Percentiles rank a stretch among this genome's conserved stretches.
Conservation (phyloP, 2,888 invertebrate genomes). For the Nomada ferruginata region DNA sequence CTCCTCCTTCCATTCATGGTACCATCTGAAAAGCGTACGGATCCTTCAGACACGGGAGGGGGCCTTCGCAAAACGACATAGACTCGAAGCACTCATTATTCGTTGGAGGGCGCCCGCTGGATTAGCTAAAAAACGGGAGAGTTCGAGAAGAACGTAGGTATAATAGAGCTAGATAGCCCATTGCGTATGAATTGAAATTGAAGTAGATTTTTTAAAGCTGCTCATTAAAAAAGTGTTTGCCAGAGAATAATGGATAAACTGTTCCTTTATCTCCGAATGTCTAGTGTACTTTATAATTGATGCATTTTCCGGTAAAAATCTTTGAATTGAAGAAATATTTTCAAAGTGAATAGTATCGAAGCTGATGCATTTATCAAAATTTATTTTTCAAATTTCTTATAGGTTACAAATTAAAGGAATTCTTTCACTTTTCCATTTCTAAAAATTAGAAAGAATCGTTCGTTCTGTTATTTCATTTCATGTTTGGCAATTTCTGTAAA, state of each 20-base stretch:
- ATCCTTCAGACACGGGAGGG: conserved; percentile 38
- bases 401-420: too few relatives aligned
- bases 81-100: conserved; percentile 54
- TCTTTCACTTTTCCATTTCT: too few relatives aligned
- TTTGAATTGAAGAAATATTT: too few relatives aligned
- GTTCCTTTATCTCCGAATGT: too few relatives aligned
- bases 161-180: conserved; percentile 3
- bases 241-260: background rate
- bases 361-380: too few relatives aligned
- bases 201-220: background rate
- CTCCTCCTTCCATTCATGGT: conserved; percentile 56
- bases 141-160: background rate
- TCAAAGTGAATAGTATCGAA: too few relatives aligned
- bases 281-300: too few relatives aligned
- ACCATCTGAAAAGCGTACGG: conserved; percentile 47
- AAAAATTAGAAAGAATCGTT: too few relatives aligned
- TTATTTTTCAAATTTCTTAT: too few relatives aligned
- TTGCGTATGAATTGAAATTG: conserved; percentile 18
- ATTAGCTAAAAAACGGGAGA: conserved; percentile 11
- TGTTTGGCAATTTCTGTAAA: background rate
- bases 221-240: background rate
- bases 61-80: conserved; percentile 30
- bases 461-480: background rate
- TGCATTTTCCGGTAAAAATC: background rate
- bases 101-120: conserved; percentile 13